Conservation (phyloP, 2,888 invertebrate genomes). For the Stenodema calcarata region DNA sequence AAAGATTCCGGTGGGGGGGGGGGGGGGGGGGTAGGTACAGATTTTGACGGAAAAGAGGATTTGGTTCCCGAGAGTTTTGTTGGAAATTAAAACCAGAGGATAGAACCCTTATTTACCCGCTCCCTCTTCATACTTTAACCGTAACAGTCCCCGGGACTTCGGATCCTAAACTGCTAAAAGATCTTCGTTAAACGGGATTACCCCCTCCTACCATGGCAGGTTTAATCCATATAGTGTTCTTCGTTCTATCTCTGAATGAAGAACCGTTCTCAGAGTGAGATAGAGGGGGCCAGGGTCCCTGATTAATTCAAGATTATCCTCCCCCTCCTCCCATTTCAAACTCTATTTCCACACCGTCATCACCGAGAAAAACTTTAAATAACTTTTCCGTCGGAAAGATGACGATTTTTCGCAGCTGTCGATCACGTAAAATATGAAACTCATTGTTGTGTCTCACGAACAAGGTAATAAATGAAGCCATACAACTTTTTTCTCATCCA, state of each 20-base stretch:
- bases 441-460: neutral
- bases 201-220: neutral
- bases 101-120: neutral
- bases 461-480: neutral
- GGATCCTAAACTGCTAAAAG: neutral
- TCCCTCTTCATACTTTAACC: neutral
- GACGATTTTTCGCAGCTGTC: neutral
- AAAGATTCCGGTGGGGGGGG: neutral
- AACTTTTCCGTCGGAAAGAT: too few species aligned
- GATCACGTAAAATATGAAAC: slow-evolving; percentile 21
- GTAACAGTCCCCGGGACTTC: neutral
- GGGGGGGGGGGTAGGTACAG: neutral
- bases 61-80: neutral
- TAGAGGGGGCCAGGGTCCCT: neutral
- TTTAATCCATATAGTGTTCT: neutral
- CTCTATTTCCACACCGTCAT: too few species aligned
- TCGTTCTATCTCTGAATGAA: neutral
- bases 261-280: neutral
- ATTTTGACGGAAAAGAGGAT: neutral
- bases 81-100: neutral
- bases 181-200: slow-evolving; percentile 7
- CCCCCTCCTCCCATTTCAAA: neutral
- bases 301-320: slow-evolving; percentile 2
- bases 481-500: neutral
- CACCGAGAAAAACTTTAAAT: too few species aligned